These are phyloP conservation scores for Hyppa rectilinea DNA, from an alignment of 2,888 invertebrate genomes.

Conservation along the genomic window DNA sequence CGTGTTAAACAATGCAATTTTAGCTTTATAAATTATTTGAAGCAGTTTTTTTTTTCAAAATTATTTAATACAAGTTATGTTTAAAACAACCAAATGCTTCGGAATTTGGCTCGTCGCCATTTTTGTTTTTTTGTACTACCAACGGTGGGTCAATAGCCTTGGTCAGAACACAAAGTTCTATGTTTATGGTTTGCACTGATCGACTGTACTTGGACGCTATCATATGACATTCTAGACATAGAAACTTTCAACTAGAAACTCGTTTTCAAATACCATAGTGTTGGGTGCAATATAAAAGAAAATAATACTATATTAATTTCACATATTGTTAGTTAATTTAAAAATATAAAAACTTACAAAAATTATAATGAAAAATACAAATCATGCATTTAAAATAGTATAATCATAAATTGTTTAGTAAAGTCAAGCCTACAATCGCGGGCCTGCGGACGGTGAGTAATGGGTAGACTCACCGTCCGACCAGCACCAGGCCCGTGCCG, in stretches of 20 bases:
- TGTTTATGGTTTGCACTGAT: neutral
- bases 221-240: too few species aligned
- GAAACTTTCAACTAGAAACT: neutral
- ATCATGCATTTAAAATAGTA: conserved; percentile 34
- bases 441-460: too few species aligned
- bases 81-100: too few species aligned
- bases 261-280: neutral
- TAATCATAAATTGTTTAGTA: neutral
- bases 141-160: too few species aligned
- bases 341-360: neutral
- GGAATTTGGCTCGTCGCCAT: too few species aligned
- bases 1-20: neutral
- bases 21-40: neutral
- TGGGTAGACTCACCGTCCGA: too few species aligned
- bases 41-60: neutral
- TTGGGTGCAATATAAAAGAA: neutral
- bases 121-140: too few species aligned
- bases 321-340: neutral
- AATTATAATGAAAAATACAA: conserved; percentile 21
- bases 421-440: neutral
- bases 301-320: neutral
- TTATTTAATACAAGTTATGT: neutral
- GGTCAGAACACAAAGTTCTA: too few species aligned
- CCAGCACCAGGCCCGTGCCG: too few species aligned
- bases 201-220: neutral